Evolutionary conservation across 1,140 invertebrate genomes (phyloP).

Genomic region (Lanistes nyassanus): DNA sequence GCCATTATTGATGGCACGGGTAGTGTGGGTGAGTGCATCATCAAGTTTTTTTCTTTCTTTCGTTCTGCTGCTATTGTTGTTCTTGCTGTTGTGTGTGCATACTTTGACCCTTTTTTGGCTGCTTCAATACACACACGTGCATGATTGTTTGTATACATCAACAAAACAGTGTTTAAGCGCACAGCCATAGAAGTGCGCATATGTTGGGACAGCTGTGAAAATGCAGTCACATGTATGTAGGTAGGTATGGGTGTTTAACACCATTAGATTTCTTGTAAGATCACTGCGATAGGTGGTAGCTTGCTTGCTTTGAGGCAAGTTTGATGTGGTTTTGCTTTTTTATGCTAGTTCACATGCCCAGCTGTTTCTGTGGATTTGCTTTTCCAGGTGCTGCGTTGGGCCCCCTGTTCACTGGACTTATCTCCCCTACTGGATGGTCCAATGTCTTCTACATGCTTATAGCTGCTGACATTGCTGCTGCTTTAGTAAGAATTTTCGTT

Average conservation of each 20-base stretch:
- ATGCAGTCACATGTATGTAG: too few species aligned
- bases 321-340: not conserved
- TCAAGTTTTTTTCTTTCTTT: too few species aligned
- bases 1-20: constrained; percentile 97
- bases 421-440: constrained; percentile 80
- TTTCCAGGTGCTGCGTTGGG: constrained; percentile 86
- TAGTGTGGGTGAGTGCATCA: constrained; percentile 76
- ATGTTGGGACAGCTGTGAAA: too few species aligned
- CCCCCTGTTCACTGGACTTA: constrained; percentile 87
- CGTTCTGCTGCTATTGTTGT: not conserved
- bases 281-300: too few species aligned
- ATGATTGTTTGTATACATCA: too few species aligned
- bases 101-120: not conserved
- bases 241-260: not conserved
- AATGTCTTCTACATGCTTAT: constrained; percentile 95
- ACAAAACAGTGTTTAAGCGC: not conserved
- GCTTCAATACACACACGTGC: not conserved
- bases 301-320: too few species aligned
- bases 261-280: not conserved
- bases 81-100: not conserved
- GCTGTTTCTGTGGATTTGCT: constrained; percentile 3
- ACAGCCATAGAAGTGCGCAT: too few species aligned
- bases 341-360: not conserved
- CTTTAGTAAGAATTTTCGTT: constrained; percentile 69
- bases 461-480: constrained; percentile 80